Conservation (phyloP, 2,113 vertebrate species). For the Grammomys surdaster region DNA sequence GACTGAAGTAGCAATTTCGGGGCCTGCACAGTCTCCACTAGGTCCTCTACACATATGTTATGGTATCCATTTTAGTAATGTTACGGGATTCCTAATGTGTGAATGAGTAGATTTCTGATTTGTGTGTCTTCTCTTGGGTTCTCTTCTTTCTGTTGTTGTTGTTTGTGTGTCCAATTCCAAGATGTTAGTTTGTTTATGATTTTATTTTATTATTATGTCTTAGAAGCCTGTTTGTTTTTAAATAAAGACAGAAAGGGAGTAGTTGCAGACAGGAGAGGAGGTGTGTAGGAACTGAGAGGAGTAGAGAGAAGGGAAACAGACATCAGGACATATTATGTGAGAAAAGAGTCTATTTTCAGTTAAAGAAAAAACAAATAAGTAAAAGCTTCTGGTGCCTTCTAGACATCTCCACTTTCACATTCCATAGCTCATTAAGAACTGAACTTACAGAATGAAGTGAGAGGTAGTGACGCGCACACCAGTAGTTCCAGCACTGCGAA, state of each 20-base stretch:
- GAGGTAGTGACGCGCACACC: not conserved
- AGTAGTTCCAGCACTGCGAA: not conserved
- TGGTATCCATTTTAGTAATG: not conserved
- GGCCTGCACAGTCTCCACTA: accelerated
- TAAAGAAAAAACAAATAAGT: not conserved
- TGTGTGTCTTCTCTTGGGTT: not conserved
- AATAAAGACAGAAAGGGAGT: not conserved
- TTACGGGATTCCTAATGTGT: not conserved
- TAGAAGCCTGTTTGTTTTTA: not conserved
- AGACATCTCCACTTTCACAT: not conserved
- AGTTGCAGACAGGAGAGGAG: not conserved
- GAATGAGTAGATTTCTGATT: not conserved
- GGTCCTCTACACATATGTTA: not conserved
- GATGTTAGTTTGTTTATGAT: not conserved
- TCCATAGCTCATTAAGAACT: not conserved
- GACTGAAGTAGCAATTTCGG: not conserved
- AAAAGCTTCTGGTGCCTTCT: not conserved
- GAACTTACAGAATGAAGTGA: not conserved
- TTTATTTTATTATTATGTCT: not conserved
- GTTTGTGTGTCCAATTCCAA: not conserved
- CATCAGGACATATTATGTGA: not conserved
- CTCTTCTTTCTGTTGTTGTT: not conserved
- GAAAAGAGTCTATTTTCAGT: not conserved
- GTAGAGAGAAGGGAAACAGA: not conserved
- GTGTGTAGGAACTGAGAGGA: not conserved